Percentiles rank a stretch among this genome's conserved stretches.
These are phyloP conservation scores for Hystrix cristata DNA, from an alignment of 2,113 vertebrate genomes.

Conservation along the genomic window DNA sequence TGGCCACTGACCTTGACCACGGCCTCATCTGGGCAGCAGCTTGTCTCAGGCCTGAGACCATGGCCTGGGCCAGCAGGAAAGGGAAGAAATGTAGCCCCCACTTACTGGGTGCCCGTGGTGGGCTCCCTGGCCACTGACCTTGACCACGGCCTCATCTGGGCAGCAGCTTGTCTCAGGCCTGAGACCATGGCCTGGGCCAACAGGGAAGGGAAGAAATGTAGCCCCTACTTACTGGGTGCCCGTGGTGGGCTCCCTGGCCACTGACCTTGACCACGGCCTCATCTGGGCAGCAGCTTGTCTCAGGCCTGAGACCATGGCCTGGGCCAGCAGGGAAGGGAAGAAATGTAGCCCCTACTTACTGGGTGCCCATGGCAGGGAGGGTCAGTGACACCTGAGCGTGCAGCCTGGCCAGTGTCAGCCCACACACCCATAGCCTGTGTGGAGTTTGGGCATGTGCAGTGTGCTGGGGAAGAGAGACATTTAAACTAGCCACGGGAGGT, in stretches of 20 bases:
- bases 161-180: background rate
- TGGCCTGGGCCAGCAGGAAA: too few species aligned
- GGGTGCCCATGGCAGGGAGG: background rate
- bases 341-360: background rate
- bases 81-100: too few species aligned
- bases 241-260: too few species aligned
- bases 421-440: accelerated
- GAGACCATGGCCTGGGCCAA: background rate
- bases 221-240: too few species aligned
- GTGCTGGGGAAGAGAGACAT: background rate
- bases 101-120: too few species aligned
- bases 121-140: background rate
- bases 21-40: too few species aligned
- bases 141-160: background rate
- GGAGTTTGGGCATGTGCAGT: accelerated
- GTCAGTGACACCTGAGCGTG: background rate
- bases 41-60: too few species aligned
- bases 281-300: accelerated
- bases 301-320: background rate
- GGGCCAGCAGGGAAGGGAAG: background rate
- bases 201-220: background rate
- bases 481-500: background rate
- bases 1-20: too few species aligned
- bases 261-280: background rate
- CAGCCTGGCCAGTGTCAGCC: background rate